Evolutionary conservation across 2,888 invertebrate genomes (phyloP), one percentile per base, ranked within the genome.

Genomic region (Hydropsyche betteni): DNA sequence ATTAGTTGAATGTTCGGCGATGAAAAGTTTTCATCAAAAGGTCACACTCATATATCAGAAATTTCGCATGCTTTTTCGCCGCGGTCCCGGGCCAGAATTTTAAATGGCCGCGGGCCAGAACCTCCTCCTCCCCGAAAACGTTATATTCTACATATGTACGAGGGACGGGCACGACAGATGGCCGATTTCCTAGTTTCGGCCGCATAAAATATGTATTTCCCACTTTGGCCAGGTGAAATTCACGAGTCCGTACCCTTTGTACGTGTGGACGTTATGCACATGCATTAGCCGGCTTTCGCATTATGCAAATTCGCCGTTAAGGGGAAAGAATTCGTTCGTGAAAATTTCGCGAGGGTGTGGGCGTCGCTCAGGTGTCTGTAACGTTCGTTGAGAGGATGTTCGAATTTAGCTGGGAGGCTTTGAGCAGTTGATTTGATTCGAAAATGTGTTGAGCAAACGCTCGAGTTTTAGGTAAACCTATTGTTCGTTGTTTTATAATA

Each of bases 11-110:
- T 50, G 51, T 14, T 14, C 50, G 51, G 10, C 51, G 69, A 69
- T 69, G 69, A 69, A 69, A 69, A 69, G n/a, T 69, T 69, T 69
- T 51, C 69, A 44, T 44, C 69, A 24, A 69, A 69, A 69, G 69
- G 69, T 69, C 69, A 69, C 50, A 50, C 14, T 69, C 50, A 14
- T 55, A 44, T 44, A 44, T 55, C 55, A 7, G 16, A 55, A 55
- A 55, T 55, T 55, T 55, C 7, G 0, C 55, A 51, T 64, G 44
- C 44, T 64, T 64, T 64, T 64, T 64, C 64, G 6, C 12, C 64
- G 36, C 55, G 50, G 24, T 24, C 53, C 8, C 44, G 53, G 70
- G 53, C 44, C 52, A 70, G 51, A 53, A 70, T 70, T 70, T 70
- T 53, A 53, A 70, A 53, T 51, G 70, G 70, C 70, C 16, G 51